phyloP scores from a whole-genome alignment of 2,888 invertebrate species.

The Dorcus hopei region DNA sequence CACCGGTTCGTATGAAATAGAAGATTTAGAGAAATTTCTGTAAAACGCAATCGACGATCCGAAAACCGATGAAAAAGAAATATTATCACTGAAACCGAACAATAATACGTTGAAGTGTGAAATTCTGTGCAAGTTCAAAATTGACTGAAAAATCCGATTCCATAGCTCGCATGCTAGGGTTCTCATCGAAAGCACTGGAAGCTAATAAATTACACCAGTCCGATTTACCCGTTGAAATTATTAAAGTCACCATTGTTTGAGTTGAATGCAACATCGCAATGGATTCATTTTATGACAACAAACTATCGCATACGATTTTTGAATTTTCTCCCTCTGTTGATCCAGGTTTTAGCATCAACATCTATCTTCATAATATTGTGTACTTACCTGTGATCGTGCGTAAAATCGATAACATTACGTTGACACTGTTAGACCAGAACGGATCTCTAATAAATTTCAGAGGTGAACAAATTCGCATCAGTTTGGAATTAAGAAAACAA shows the following conservation, averaged over 20 bases:
- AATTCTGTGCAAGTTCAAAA: slow-evolving; percentile 3
- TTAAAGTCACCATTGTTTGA: slow-evolving; percentile 12
- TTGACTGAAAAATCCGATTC: slow-evolving; percentile 9
- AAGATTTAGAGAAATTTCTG: no score
- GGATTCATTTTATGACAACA: slow-evolving; percentile 7
- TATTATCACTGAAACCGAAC: slow-evolving; percentile 1
- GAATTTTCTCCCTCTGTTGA: slow-evolving; percentile 34
- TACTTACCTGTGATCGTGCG: slow-evolving; percentile 12
- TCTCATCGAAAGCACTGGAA: no score
- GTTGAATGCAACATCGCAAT: slow-evolving; percentile 19
- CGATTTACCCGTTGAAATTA: slow-evolving; percentile 12
- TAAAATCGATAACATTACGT: slow-evolving; percentile 13
- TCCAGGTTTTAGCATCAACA: slow-evolving; percentile 40
- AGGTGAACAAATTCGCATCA: slow-evolving; percentile 26
- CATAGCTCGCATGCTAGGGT: no score
- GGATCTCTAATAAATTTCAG: slow-evolving; percentile 26
- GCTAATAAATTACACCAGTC: slow-evolving; percentile 3
- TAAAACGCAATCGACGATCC: neutral
- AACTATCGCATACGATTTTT: slow-evolving; percentile 28
- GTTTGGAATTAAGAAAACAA: slow-evolving; percentile 23
- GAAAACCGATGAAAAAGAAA: neutral
- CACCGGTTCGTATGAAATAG: no score
- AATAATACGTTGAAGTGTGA: slow-evolving; percentile 11
- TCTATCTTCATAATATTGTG: slow-evolving; percentile 33
- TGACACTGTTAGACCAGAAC: slow-evolving; percentile 24